phyloP scores from a whole-genome alignment of 2,113 vertebrate species.

The Oplegnathus fasciatus region DNA sequence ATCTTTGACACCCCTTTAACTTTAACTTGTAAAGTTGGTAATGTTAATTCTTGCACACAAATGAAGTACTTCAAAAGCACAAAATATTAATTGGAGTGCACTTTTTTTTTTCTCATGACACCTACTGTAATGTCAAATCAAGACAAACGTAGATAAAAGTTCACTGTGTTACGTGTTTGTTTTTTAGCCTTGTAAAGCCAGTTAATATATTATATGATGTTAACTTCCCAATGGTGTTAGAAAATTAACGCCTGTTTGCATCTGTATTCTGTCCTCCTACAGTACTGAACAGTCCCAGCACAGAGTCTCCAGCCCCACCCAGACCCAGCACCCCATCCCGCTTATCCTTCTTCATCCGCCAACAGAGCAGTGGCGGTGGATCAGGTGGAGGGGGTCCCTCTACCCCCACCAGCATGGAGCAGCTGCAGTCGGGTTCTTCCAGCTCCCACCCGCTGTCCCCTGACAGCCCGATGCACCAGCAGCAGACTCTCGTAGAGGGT shows the following conservation, averaged over 20 bases:
- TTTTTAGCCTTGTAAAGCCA: background rate
- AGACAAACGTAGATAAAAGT: background rate
- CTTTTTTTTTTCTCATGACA: background rate
- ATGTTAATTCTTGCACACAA: background rate
- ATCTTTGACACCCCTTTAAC: no score
- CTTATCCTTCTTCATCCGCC: constrained; percentile 92
- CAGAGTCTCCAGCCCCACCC: constrained; percentile 86
- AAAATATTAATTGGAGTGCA: background rate
- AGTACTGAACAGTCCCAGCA: constrained; percentile 89
- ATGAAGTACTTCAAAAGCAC: background rate
- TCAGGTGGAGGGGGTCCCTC: constrained; percentile 68
- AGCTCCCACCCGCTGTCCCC: constrained; percentile 62
- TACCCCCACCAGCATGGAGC: constrained; percentile 67
- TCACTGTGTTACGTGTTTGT: background rate
- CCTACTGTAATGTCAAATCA: background rate
- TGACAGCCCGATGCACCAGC: constrained; percentile 86
- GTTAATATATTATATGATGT: background rate
- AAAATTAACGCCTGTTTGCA: background rate
- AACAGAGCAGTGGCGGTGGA: constrained; percentile 82
- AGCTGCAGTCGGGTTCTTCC: constrained; percentile 53
- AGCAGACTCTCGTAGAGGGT: constrained; percentile 60
- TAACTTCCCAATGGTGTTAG: background rate
- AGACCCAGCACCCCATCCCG: constrained; percentile 93
- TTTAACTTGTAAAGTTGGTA: background rate
- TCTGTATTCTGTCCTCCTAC: constrained; percentile 6